Evolutionary conservation across 2,113 vertebrate genomes (phyloP).

Genomic region (Otocyon megalotis): DNA sequence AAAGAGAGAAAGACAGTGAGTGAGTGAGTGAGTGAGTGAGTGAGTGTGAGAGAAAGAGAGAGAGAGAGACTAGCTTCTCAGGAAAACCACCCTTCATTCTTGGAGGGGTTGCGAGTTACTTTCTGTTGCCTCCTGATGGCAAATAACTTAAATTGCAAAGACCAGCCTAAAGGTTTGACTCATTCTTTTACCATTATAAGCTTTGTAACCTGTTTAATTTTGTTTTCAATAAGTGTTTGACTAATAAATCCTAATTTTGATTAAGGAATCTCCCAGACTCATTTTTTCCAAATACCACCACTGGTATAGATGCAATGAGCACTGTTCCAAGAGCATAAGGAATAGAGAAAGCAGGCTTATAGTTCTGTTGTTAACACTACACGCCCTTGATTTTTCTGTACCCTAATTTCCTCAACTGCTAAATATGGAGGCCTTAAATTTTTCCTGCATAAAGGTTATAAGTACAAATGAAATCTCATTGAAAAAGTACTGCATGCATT

Average conservation of each 20-base stretch:
- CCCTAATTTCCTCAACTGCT: conserved; percentile 1
- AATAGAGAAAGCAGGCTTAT: neutral
- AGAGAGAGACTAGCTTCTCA: neutral
- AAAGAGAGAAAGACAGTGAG: neutral
- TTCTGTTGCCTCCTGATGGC: conserved; percentile 45
- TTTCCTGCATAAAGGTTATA: conserved; percentile 36
- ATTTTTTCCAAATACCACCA: neutral
- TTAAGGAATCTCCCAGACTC: neutral
- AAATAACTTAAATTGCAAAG: conserved; percentile 54
- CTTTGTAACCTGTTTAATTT: neutral
- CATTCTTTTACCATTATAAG: neutral
- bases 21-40: too few species aligned
- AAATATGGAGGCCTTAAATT: conserved; percentile 26
- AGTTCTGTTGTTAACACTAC: neutral
- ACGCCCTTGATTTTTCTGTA: neutral
- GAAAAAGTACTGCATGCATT: neutral
- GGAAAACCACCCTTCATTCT: neutral
- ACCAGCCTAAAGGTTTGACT: neutral
- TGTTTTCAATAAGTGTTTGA: neutral
- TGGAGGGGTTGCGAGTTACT: neutral
- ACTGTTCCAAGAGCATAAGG: neutral
- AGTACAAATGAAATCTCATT: conserved; percentile 7
- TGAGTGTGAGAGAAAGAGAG: neutral
- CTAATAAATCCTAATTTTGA: neutral
- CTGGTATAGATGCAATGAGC: neutral